Evolutionary conservation across 1,140 invertebrate species (phyloP), one percentile per base, ranked within the genome.

Genomic region (Coenobita brevimanus): DNA sequence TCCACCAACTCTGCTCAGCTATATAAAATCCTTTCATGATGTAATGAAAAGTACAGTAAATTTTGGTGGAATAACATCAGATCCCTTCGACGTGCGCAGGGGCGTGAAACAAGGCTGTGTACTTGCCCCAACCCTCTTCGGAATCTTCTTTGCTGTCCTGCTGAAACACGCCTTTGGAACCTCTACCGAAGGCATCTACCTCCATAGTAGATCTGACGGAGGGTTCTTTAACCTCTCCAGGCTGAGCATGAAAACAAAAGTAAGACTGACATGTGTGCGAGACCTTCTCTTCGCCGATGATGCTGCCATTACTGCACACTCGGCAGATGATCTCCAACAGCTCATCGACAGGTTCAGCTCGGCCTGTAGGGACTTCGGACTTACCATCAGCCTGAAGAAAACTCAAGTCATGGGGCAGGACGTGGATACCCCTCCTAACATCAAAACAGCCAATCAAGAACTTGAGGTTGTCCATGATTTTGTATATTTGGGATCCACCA

Each of bases 41-140:
- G 33, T 30, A 6, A 76, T 76, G 73, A 76, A 76, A 24, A 33
- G 30, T 4, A 30, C 73, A 21, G 38, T 76, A 6, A 4, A 38
- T 6, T 76, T 24, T n/a, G 33, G 36, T 33, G 41, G 41, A 3
- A 76, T 3, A 6, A 8, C 38, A 6, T 38, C 73, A 4, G 73
- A 76, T 3, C 21, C 73, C 4, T 76, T 76, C 33, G 73, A 76
- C 33, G 24, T 76, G 10, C 21, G 30, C 21, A 76, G 73, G 6
- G 73, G 73, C 73, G 38, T 41, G 13, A 76, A 76, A 76, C 73
- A 76, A 43, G 73, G 73, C 33, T 76, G 73, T 24, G 73, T 76
- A 6, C 73, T 76, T 38, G 73, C 73, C 13, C 73, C 13, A 3
- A 76, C 73, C 4, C 41, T 76, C 24, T 76, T 76, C 24, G 41